Evolutionary conservation across 2,113 vertebrate genomes (phyloP), one percentile per base, ranked within the genome.

Genomic region (Channa argus): DNA sequence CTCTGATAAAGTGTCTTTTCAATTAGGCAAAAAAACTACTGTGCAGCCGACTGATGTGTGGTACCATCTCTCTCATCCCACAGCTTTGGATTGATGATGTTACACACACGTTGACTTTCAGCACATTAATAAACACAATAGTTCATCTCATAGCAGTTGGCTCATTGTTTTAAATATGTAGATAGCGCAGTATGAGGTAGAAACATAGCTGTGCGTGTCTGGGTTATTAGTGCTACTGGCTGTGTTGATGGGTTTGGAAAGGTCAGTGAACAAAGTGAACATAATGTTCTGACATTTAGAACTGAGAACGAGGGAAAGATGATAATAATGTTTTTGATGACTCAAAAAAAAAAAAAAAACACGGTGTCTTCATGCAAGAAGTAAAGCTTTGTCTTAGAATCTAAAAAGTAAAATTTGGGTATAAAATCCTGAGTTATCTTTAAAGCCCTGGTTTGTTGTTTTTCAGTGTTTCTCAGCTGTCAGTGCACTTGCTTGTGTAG

Each of bases 271-370:
- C 76, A 80, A 80, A 79, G 77, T 88, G 68, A 82, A 79, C 66
- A 76, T 75, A 80, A 84, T 71, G 75, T 79, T 82, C 80, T 89
- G 87, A 88, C 87, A 89, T 91, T 91, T 91, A 79, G 60, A 89
- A 81, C 52, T 46, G 36, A 69, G 60, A 66, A 39, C 53, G 64
- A 63, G 36, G 15, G n/a, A 39, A 63, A 85, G 69, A 86, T 83
- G 82, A 88, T 83, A 72, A 86, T 88, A 73, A 88, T 81, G 67
- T 67, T 84, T 84, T 46, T 80, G 66, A 88, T 86, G 58, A 71
- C 41, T 75, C 65, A 72, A 79, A 86, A 74, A 47, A 49, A 6
- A 6, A 36, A 38, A 63, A 84, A 71, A 10, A 2, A 24, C 24
- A 24, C 24, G 24, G 63, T 56, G 45, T 39, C 50, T 61, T 72